Base-by-base conservation (phyloP, 2,113 vertebrate species). In the Xerus inauris region DNA sequence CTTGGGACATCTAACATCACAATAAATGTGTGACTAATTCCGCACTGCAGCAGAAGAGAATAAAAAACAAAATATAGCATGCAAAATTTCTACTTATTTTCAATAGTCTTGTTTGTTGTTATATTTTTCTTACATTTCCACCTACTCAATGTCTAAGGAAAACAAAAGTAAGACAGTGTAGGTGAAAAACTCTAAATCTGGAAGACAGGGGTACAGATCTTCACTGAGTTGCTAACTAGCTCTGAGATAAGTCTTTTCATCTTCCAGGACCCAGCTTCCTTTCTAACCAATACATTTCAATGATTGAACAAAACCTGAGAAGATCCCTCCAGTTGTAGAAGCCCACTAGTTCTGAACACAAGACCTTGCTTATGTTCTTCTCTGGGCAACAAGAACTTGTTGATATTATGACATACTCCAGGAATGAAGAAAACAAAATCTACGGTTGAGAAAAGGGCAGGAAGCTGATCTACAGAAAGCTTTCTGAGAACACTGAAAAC, bases 391-490 rank as follows among this genome's bases (percentile, higher is more conserved):
- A 84, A 77, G n/a, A 51, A n/a, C 9, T 86, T 90, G 45, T 69
- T 64, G 69, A 82, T 38, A 62, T 93, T 64, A 47, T 17, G 76
- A 87, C 59, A 47, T 73, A 82, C 88, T 72, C 42, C 81, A 92
- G 72, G 28, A 77, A 76, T 42, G 32, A 96, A 93, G 87, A 77
- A 95, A 87, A 79, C 7, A 76, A 35, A 72, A 80, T 54, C 79
- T 69, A 62, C 54, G 59, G 62, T 95, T n/a, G 81, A 82, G 54
- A 93, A 94, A 89, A 89, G 28, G 10, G 40, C 92, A 93, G 90
- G 95, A 95, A 86, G 84, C 67, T 62, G 54, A 62, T 26, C 30
- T 65, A 69, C 38, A 42, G 73, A 65, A 82, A 62, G n/a, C 5
- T 35, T 73, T 89, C 93, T 94, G 87, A 96, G 89, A 96, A 93